Percentiles rank a stretch among this genome's conserved stretches.
These are phyloP conservation scores for Geotrupes spiniger DNA, from an alignment of 2,888 invertebrate genomes.

Conservation along the genomic window DNA sequence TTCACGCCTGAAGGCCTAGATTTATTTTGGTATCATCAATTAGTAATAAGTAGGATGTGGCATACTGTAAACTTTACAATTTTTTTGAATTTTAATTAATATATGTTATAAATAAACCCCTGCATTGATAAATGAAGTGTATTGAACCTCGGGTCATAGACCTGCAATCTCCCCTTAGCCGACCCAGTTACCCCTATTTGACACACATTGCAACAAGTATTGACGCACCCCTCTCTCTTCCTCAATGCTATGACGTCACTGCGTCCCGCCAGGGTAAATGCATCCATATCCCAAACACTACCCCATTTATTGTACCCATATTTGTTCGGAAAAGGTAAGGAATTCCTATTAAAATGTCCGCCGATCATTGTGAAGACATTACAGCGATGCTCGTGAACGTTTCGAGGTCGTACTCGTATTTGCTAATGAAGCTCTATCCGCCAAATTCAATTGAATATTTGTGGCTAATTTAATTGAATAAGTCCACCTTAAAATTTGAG, in stretches of 20 bases:
- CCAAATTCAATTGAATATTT: no score
- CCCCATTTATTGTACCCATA: conserved; percentile 15
- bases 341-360: not conserved
- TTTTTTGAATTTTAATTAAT: conserved; percentile 21
- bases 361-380: no score
- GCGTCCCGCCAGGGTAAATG: conserved; percentile 50
- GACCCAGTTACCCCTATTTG: conserved; percentile 48
- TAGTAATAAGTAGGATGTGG: no score
- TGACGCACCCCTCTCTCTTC: conserved; percentile 45
- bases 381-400: no score
- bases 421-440: no score
- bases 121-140: conserved; percentile 30
- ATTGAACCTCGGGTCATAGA: conserved; percentile 42
- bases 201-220: conserved; percentile 54
- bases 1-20: no score
- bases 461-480: no score
- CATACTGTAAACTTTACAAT: not conserved
- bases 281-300: conserved; percentile 43
- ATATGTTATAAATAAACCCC: conserved; percentile 23
- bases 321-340: conserved; percentile 28
- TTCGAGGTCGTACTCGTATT: no score
- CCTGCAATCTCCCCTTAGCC: conserved; percentile 42
- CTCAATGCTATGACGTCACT: conserved; percentile 48
- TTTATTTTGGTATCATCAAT: no score
- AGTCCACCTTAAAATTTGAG: no score